These are phyloP conservation scores for Sminthurides bifidus DNA, from an alignment of 1,140 invertebrate genomes.

Conservation along the genomic window DNA sequence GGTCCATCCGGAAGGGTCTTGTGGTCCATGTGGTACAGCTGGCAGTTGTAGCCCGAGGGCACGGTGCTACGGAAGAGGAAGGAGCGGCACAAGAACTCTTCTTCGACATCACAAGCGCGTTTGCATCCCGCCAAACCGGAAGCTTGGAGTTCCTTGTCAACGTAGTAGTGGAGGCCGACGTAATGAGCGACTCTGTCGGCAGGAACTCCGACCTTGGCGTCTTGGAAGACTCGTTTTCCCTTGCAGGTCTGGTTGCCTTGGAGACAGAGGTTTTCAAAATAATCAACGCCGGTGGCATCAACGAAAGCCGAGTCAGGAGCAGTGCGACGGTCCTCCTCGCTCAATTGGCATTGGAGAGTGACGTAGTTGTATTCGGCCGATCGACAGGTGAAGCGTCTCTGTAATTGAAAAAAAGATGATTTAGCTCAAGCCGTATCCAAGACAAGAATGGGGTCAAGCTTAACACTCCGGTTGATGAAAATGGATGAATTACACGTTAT, in stretches of 20 bases:
- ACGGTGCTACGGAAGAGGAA: slow-evolving; percentile 57
- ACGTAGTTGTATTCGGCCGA: slow-evolving; percentile 89
- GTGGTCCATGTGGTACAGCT: slow-evolving; percentile 83
- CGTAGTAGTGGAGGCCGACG: slow-evolving; percentile 76
- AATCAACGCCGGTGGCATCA: slow-evolving; percentile 81
- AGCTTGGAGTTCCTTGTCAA: slow-evolving; percentile 80
- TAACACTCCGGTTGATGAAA: too few relatives aligned
- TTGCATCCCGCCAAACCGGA: slow-evolving; percentile 70
- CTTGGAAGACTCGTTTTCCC: slow-evolving; percentile 55
- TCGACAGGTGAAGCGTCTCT: slow-evolving; percentile 77
- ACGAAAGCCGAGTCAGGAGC: slow-evolving; percentile 56
- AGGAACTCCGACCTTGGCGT: slow-evolving; percentile 71
- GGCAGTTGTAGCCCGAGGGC: slow-evolving; percentile 65
- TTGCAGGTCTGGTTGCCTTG: slow-evolving; percentile 47
- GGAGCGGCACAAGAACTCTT: slow-evolving; percentile 82
- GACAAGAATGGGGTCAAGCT: too few relatives aligned
- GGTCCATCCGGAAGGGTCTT: slow-evolving; percentile 80
- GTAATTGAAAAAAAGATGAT: slow-evolving; percentile 34
- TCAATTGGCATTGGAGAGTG: slow-evolving; percentile 76
- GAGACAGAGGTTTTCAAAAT: slow-evolving; percentile 89
- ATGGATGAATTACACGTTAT: too few relatives aligned
- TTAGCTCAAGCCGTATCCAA: too few relatives aligned
- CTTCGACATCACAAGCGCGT: slow-evolving; percentile 80
- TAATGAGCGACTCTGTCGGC: slow-evolving; percentile 83
- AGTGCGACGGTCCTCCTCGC: slow-evolving; percentile 73